Evolutionary conservation across 2,113 vertebrate genomes (phyloP).

Genomic region (Sterna hirundo): DNA sequence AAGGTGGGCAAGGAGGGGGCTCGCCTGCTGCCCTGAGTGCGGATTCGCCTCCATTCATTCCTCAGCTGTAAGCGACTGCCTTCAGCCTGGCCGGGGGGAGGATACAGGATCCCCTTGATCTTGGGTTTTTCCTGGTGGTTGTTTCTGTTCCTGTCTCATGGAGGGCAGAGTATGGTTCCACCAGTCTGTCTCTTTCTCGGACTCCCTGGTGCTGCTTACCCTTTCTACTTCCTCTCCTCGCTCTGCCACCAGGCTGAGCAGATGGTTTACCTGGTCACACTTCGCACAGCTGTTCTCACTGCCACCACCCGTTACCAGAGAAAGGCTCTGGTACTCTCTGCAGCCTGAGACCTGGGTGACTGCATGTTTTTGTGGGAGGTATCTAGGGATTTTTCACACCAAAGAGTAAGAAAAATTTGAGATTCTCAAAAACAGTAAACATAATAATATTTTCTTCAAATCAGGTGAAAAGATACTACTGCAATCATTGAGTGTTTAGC

Average conservation of each 20-base stretch:
- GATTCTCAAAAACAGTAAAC: not conserved
- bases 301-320: not conserved
- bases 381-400: not conserved
- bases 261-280: not conserved
- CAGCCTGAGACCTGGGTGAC: not conserved
- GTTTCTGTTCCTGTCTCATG: not conserved
- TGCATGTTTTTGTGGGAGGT: not conserved
- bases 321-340: not conserved
- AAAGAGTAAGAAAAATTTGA: not conserved
- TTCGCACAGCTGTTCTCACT: not conserved
- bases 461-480: not conserved
- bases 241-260: not conserved
- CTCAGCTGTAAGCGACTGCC: not conserved
- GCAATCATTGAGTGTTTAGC: not conserved
- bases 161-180: not conserved
- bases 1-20: not conserved
- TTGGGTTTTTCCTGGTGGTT: not conserved
- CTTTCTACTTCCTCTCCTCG: not conserved
- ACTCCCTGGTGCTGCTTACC: not conserved
- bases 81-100: not conserved
- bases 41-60: not conserved
- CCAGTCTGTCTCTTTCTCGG: not conserved
- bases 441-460: not conserved
- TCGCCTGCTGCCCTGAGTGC: not conserved
- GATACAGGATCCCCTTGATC: not conserved